Evolutionary conservation across 2,113 vertebrate species (phyloP).

Genomic region (Capreolus pygargus): DNA sequence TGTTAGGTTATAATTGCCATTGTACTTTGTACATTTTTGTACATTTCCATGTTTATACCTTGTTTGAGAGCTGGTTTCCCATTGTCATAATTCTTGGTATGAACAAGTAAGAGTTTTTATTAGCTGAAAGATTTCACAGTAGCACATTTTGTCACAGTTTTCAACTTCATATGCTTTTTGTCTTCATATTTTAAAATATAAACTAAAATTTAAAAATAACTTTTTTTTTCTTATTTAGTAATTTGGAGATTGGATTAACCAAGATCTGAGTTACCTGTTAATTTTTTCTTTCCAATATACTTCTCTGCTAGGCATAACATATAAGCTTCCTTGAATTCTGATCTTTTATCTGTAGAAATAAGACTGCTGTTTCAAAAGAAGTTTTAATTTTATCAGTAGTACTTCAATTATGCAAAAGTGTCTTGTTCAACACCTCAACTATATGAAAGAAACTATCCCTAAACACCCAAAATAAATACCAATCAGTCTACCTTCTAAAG

Average conservation of each 20-base stretch:
- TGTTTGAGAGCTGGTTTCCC: neutral
- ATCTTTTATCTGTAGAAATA: neutral
- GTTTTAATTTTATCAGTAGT: neutral
- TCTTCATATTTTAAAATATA: constrained; percentile 4
- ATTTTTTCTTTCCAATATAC: neutral
- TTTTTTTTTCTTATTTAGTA: neutral
- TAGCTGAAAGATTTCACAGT: neutral
- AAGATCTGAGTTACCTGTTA: neutral
- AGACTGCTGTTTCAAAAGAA: neutral
- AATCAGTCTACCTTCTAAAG: neutral
- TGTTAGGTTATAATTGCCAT: neutral
- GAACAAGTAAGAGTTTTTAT: neutral
- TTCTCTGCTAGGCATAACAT: neutral
- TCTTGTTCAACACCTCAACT: neutral
- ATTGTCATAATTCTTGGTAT: neutral
- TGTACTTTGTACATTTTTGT: neutral
- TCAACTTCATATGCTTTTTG: neutral
- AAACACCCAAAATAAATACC: neutral
- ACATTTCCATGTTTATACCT: neutral
- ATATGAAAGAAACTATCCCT: neutral
- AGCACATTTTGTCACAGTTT: constrained; percentile 23
- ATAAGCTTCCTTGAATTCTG: neutral
- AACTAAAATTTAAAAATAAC: neutral
- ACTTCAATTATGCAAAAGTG: neutral
- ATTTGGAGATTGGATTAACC: neutral